Evolutionary conservation across 2,888 invertebrate species (phyloP), one percentile per base, ranked within the genome.

Genomic region (Pegoplata infirma): DNA sequence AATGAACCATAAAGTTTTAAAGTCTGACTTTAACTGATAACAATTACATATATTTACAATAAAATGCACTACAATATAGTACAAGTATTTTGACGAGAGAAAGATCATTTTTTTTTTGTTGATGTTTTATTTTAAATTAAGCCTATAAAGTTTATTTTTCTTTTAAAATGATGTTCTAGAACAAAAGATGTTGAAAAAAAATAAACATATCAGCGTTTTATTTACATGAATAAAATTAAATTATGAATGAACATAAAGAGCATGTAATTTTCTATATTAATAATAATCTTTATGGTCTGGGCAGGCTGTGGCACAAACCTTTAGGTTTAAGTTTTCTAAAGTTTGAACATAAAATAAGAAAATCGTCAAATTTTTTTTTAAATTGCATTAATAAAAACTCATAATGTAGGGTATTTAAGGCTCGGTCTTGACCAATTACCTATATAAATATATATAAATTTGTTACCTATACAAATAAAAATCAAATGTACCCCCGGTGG

Each of bases 1-100:
- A 58, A 40, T 75, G 66, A 79, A 75, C 79, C 71, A 79, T 72
- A 75, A 79, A 79, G 75, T 75, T 72, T 79, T 79, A 67, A 75
- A 75, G 75, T 40, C 79, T 58, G 56, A 23, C 71, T 56, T 67
- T 66, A 79, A 79, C 79, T 79, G 67, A 79, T 67, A 67, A 67
- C 44, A n/a, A 14, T 8, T 23, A n/a, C n/a, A n/a, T n/a, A n/a
- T n/a, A 2, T 23, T 17, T 40, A 2, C 28, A 44, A 6, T 17
- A 14, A 44, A 25, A 28, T 47, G 19, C 17, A 46, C 7, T 46
- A 21, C 25, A 56, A 44, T n/a, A n/a, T n/a, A n/a, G n/a, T n/a
- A n/a, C n/a, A n/a, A n/a, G n/a, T n/a, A n/a, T 25, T n/a, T 12
- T 25, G 14, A 12, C 7, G 21, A 40, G 36, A 40, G 36, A 40